These are phyloP conservation scores for Astropecten irregularis DNA, from an alignment of 53 echinoderm and acorn worm genomes.

Conservation along the genomic window DNA sequence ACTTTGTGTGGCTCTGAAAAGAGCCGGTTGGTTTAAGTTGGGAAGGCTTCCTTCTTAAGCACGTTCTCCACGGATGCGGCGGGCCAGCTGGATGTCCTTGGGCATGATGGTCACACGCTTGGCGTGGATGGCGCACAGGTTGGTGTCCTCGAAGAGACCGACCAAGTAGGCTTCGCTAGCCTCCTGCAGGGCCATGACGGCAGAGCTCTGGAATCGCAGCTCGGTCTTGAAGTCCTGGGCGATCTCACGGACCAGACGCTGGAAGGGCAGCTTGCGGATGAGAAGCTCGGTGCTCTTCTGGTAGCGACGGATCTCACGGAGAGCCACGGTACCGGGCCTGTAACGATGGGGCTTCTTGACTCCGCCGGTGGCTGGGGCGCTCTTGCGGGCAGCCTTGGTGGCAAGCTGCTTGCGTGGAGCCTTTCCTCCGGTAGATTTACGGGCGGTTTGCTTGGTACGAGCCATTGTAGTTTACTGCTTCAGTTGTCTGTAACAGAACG, in stretches of 20 bases:
- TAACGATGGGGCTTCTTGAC: conserved; percentile 99
- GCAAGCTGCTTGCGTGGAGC: conserved; percentile 97
- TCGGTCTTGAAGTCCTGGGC: conserved; percentile 99
- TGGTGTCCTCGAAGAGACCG: conserved; percentile 99
- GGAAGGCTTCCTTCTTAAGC: conserved; percentile 72
- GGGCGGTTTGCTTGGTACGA: conserved; percentile 99
- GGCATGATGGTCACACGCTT: conserved; percentile 99
- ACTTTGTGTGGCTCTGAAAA: conserved; percentile 73
- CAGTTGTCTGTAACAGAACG: conserved; percentile 42
- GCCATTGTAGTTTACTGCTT: conserved; percentile 72
- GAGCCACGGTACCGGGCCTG: conserved; percentile 99
- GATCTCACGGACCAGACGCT: conserved; percentile 99
- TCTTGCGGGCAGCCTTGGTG: conserved; percentile 98
- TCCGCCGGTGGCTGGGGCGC: conserved; percentile 98
- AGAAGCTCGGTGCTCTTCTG: conserved; percentile 99
- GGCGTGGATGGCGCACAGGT: conserved; percentile 99
- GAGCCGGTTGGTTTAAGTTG: conserved; percentile 61
- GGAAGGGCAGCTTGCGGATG: conserved; percentile 99
- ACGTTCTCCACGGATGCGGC: conserved; percentile 99
- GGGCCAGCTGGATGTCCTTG: conserved; percentile 99
- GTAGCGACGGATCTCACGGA: conserved; percentile 99
- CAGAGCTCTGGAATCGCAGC: conserved; percentile 99
- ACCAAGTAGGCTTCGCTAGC: conserved; percentile 99
- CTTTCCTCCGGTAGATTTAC: conserved; percentile 96
- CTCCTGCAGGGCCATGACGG: conserved; percentile 99